A percentile compares a stretch with the other conserved stretches of the same genome.
phyloP scores from a whole-genome alignment of 53 echinoderm and acorn worm genomes.

The Arbacia lixula region DNA sequence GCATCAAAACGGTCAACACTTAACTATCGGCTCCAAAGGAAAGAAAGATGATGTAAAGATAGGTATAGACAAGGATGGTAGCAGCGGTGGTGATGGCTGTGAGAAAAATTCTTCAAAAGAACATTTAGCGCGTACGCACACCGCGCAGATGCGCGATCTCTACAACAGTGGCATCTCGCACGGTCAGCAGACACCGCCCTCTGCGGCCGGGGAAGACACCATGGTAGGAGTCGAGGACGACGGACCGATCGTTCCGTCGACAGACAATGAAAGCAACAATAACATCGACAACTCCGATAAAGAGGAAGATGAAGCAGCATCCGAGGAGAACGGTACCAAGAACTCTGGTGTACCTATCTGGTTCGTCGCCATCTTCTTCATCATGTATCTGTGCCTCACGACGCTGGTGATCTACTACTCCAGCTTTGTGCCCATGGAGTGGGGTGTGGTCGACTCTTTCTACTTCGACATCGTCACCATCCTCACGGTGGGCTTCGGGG shows the following conservation, averaged over 20 bases:
- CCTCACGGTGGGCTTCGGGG: constrained; percentile 41
- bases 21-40: neutral
- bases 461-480: constrained; percentile 51
- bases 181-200: neutral
- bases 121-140: neutral
- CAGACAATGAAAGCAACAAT: constrained; percentile 7
- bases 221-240: constrained; percentile 16
- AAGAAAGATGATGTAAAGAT: neutral
- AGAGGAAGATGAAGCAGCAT: neutral
- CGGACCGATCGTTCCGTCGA: neutral
- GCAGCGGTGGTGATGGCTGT: neutral
- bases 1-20: neutral
- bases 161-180: neutral
- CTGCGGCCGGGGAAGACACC: neutral
- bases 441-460: constrained; percentile 23
- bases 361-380: constrained; percentile 21
- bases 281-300: neutral
- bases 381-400: constrained; percentile 11
- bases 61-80: neutral
- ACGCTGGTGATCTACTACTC: constrained; percentile 27
- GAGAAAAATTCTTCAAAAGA: constrained; percentile 3
- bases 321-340: neutral
- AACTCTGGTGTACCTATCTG: constrained; percentile 5
- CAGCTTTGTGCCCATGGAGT: constrained; percentile 31
- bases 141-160: neutral